Evolutionary conservation across 2,888 invertebrate species (phyloP), one percentile per base, ranked within the genome.

Genomic region (Notodromas monacha): DNA sequence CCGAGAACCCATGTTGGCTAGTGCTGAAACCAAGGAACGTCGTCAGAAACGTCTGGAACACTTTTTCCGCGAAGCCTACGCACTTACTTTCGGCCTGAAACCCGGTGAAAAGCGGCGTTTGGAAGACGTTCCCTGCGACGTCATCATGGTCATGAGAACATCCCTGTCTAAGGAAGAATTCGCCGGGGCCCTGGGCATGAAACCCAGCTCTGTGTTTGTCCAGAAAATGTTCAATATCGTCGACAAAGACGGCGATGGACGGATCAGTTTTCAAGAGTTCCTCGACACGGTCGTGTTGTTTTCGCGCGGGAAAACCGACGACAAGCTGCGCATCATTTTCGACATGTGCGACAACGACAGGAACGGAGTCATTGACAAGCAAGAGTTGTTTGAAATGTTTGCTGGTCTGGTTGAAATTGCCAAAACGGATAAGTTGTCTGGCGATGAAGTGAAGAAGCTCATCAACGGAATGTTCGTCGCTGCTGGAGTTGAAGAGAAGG

Each of bases 141-240:
- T 72, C 34, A 70, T 79, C 30, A 77, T 77, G 36, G 77, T 79
- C 1, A 84, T 81, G 81, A 55, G 79, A 30, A 84, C 81, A 0
- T 77, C 77, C 1, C 48, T 84, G 34, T 77, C 79, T 0, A 76
- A 74, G 44, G 61, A 69, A 30, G 86, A 89, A 49, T 84, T 89
- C 43, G 86, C 86, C 0, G 74, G 73, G 31, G 86, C 86, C 0
- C 54, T 89, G 3, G 89, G 86, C 26, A 89, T 89, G 89, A 72
- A 72, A 45, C 57, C 74, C 0, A 76, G 81, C 42, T 84, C 81
- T 13, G 68, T 86, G 31, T 89, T 89, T 45, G 84, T 89, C 1
- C 67, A 74, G 42, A 76, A 81, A 51, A 86, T 89, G 86, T 89
- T 89, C 46, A 81, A 84, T 41, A 81, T 84, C 41, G 81, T 84